phyloP scores from a whole-genome alignment of 1,140 invertebrate species.

The Macrobrachium nipponense region DNA sequence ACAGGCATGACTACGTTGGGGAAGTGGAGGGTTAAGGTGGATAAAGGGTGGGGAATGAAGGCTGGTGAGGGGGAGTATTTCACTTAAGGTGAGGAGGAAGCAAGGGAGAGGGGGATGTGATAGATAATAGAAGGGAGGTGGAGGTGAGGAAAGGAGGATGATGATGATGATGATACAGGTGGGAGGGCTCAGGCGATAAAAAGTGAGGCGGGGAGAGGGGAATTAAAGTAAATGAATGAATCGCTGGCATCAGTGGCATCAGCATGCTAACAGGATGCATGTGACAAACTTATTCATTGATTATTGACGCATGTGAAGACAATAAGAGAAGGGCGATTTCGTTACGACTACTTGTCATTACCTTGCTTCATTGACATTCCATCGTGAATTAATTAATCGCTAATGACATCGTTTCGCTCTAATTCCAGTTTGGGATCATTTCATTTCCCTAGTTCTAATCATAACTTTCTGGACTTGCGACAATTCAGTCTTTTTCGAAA shows the following conservation, averaged over 20 bases:
- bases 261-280: not conserved
- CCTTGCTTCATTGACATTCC: too few species aligned
- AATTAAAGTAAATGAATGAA: not conserved
- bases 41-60: not conserved
- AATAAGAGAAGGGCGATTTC: too few species aligned
- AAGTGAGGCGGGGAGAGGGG: not conserved
- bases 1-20: not conserved
- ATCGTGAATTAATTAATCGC: too few species aligned
- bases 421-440: too few species aligned
- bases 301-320: too few species aligned
- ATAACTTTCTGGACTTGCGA: too few species aligned
- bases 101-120: not conserved
- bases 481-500: too few species aligned
- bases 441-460: too few species aligned
- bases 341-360: too few species aligned
- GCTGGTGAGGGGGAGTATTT: not conserved
- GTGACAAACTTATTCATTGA: too few species aligned
- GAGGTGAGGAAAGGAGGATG: not conserved
- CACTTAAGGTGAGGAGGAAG: not conserved
- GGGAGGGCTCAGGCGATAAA: conserved; percentile 20
- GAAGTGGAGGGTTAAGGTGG: not conserved
- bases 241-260: not conserved
- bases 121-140: not conserved
- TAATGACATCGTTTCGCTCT: too few species aligned
- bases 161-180: not conserved